Conservation (phyloP, 1,140 invertebrate species). For the Oryctes rhinoceros region DNA sequence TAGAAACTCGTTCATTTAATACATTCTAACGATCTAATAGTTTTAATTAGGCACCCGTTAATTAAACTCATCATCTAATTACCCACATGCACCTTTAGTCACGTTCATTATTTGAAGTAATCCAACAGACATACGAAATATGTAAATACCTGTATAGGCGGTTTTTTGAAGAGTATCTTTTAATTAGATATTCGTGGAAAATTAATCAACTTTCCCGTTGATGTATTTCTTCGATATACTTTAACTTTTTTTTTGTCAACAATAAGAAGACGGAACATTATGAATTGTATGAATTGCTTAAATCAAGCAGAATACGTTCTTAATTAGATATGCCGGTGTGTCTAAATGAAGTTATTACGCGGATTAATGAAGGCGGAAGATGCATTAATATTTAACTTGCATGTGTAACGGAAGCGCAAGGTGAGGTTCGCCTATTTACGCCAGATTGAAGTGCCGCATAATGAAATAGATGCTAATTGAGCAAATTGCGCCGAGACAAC, state of each 20-base stretch:
- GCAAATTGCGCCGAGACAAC: conserved; percentile 2
- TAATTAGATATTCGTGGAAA: too few species aligned
- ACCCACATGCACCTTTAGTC: too few species aligned
- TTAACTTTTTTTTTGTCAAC: background rate
- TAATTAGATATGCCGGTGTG: too few species aligned
- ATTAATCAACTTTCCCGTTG: too few species aligned
- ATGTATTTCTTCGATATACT: background rate
- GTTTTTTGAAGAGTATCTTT: too few species aligned
- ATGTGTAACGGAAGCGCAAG: background rate
- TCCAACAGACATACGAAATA: too few species aligned
- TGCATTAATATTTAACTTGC: background rate
- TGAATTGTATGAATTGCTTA: too few species aligned
- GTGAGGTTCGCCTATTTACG: background rate
- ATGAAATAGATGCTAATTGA: conserved; percentile 9
- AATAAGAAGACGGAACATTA: too few species aligned
- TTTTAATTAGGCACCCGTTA: background rate
- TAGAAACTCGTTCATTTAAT: background rate
- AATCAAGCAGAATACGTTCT: too few species aligned
- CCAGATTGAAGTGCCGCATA: background rate
- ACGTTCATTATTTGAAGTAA: too few species aligned
- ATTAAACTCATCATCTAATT: background rate
- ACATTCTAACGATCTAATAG: background rate
- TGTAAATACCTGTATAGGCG: too few species aligned
- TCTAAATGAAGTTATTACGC: background rate
- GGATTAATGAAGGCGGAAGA: background rate